Evolutionary conservation across 1,140 invertebrate genomes (phyloP), one percentile per base, ranked within the genome.

Genomic region (Mesaphorura yosii): DNA sequence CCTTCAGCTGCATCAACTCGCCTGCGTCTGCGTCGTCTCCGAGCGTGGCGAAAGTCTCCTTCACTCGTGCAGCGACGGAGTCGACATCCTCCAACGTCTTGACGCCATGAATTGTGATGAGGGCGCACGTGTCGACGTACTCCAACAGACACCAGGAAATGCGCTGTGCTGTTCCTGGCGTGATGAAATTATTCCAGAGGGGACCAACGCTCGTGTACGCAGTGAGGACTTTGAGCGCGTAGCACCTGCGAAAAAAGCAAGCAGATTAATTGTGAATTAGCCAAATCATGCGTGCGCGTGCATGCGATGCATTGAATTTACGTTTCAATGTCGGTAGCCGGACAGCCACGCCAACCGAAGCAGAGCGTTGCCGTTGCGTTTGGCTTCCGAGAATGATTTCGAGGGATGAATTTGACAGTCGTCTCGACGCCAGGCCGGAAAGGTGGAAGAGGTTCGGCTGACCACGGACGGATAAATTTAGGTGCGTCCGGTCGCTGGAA

Each of bases 121-220:
- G 40, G 5, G 52, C 53, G 29, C 56, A 62, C 19, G 44, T 58
- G 6, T 62, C 55, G 2, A 31, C 19, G 20, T 62, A 62, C 22
- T 62, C 59, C n/a, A 62, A 39, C 40, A 58, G 59, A 56, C 59
- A 62, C 59, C 59, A 62, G 7, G 59, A 62, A 26, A 62, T 62
- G 31, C 59, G 23, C 45, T 62, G 59, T 29, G 52, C 48, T 14
- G 38, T 22, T 25, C 59, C 59, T 14, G 15, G 29, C 17, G 46
- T 52, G 0, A 62, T 53, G 27, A 62, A 48, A n/a, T 49, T 38
- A 23, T 50, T 34, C 59, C 59, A 62, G 3, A 58, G 47, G 12
- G 59, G 59, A 5, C 53, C 56, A 46, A 62, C 56, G 14, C 55
- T 56, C 17, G 57, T 28, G 28, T 61, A 53, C 37, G 59, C 59